Conservation (phyloP, 2,888 invertebrate species). For the Trichopria drosophilae region DNA sequence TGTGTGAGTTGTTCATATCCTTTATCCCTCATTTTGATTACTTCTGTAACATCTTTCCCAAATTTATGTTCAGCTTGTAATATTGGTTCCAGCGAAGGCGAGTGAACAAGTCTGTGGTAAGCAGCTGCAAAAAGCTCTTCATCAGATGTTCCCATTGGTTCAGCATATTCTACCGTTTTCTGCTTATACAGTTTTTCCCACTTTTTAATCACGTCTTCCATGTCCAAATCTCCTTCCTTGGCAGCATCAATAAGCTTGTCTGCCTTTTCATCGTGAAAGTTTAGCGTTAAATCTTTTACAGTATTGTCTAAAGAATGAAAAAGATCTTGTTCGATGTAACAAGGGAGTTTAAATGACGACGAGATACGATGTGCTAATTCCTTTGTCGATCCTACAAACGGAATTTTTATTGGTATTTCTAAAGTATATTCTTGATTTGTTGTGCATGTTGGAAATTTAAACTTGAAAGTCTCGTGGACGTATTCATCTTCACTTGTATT, state of each 20-base stretch:
- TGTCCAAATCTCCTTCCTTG: conserved; percentile 67
- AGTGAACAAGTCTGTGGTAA: conserved; percentile 81
- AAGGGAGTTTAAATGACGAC: conserved; percentile 70
- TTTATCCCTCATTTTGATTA: conserved; percentile 72
- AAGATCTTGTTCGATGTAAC: conserved; percentile 69
- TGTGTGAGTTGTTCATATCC: conserved; percentile 72
- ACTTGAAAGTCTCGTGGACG: conserved; percentile 55
- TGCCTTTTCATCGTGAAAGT: conserved; percentile 69
- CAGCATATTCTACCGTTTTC: conserved; percentile 83
- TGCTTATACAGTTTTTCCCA: conserved; percentile 80
- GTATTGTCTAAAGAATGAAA: conserved; percentile 66
- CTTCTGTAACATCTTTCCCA: conserved; percentile 76
- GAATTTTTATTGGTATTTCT: conserved; percentile 67
- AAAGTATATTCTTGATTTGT: conserved; percentile 63
- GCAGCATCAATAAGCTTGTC: conserved; percentile 66
- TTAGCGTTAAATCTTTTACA: conserved; percentile 68
- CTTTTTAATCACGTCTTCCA: conserved; percentile 75
- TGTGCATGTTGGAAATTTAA: conserved; percentile 65
- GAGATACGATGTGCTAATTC: conserved; percentile 71
- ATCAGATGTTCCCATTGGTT: conserved; percentile 78
- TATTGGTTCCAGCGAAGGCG: conserved; percentile 84
- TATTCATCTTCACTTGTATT: conserved; percentile 47
- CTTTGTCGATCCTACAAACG: conserved; percentile 63
- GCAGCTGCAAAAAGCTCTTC: conserved; percentile 85
- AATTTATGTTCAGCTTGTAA: conserved; percentile 86